These are phyloP conservation scores for Bicyclus anynana DNA, from an alignment of 1,140 invertebrate genomes.

Conservation along the genomic window DNA sequence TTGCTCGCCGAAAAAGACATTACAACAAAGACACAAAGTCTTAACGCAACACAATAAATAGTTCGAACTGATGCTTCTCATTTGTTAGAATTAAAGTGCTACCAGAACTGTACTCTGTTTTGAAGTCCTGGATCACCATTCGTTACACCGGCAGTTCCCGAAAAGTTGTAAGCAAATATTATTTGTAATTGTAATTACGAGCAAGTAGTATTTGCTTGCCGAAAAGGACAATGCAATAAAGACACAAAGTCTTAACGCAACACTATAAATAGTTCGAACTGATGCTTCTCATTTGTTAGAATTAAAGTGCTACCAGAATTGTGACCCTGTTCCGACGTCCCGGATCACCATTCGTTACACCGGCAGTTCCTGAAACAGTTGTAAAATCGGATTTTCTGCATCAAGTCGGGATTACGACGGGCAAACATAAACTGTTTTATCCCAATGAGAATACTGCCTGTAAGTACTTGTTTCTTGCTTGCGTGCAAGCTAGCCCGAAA, in stretches of 20 bases:
- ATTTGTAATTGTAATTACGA: too few species aligned
- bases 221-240: background rate
- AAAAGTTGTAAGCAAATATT: too few species aligned
- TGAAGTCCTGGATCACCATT: too few species aligned
- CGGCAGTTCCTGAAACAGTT: background rate
- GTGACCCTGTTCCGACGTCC: background rate
- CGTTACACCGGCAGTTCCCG: too few species aligned
- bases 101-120: too few species aligned
- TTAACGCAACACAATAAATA: too few species aligned
- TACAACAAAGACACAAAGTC: too few species aligned
- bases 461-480: background rate
- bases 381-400: slow-evolving; percentile 4
- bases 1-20: too few species aligned
- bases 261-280: background rate
- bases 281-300: background rate
- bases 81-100: too few species aligned
- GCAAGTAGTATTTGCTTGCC: background rate
- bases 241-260: background rate
- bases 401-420: background rate
- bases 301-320: background rate
- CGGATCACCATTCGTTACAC: background rate
- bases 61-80: too few species aligned
- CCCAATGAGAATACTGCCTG: background rate
- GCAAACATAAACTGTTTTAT: slow-evolving; percentile 4
- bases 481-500: background rate